Percentiles rank a stretch among this genome's conserved stretches.
Conservation (phyloP, 2,888 invertebrate species). For the Drosophila niveifrons region DNA sequence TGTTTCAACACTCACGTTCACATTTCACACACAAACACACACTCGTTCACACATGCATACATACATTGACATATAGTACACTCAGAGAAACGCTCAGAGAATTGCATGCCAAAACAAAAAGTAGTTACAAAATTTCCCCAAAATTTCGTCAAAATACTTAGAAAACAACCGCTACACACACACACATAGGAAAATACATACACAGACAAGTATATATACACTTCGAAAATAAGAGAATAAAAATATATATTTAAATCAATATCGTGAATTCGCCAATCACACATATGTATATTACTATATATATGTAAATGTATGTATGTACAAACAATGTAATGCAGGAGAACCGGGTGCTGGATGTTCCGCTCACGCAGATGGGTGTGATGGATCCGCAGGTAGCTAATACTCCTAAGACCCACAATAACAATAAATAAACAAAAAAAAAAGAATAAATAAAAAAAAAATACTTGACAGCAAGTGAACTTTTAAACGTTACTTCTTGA, state of each 20-base stretch:
- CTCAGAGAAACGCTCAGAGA: slow-evolving; percentile 34
- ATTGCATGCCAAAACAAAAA: slow-evolving; percentile 55
- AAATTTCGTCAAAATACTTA: slow-evolving; percentile 48
- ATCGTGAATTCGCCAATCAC: slow-evolving; percentile 49
- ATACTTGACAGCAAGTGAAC: slow-evolving; percentile 44
- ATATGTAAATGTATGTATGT: slow-evolving; percentile 59
- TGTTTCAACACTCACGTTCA: slow-evolving; percentile 3
- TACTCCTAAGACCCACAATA: slow-evolving; percentile 57
- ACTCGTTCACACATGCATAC: slow-evolving; percentile 11
- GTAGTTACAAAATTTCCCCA: slow-evolving; percentile 50
- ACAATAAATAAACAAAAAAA: slow-evolving; percentile 28
- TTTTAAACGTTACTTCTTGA: slow-evolving; percentile 62
- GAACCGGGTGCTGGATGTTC: slow-evolving; percentile 95
- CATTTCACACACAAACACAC: slow-evolving; percentile 6
- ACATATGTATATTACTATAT: slow-evolving; percentile 43
- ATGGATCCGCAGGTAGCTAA: slow-evolving; percentile 94
- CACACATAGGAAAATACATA: slow-evolving; percentile 10
- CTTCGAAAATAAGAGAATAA: slow-evolving; percentile 19
- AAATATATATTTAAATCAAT: slow-evolving; percentile 38
- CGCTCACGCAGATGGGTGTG: slow-evolving; percentile 96
- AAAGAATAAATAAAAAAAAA: slow-evolving; percentile 2
- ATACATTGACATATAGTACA: slow-evolving; percentile 19
- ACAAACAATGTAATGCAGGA: slow-evolving; percentile 85
- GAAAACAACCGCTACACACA: slow-evolving; percentile 8
- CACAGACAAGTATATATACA: slow-evolving; percentile 17